These are phyloP conservation scores for Margarornis squamiger DNA, from an alignment of 2,797 vertebrate species.

Conservation along the genomic window DNA sequence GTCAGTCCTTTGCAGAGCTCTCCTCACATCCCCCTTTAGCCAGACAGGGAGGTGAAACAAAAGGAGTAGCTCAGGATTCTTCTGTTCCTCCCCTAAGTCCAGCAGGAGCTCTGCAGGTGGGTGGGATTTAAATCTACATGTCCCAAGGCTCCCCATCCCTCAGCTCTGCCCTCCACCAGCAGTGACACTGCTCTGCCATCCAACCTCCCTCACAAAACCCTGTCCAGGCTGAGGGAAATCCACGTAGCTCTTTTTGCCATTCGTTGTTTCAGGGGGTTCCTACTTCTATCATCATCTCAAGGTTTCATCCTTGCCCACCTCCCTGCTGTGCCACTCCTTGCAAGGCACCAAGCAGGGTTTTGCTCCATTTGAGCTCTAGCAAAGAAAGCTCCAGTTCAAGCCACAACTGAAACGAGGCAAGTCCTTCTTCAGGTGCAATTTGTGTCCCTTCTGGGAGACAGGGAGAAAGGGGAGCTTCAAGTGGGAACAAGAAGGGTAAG, in stretches of 20 bases:
- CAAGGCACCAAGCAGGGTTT: not conserved
- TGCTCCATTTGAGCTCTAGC: not conserved
- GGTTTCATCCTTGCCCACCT: not conserved
- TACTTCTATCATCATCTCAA: not conserved
- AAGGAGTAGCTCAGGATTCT: not conserved
- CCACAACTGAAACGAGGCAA: accelerated
- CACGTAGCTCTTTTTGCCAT: not conserved
- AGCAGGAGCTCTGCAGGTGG: not conserved
- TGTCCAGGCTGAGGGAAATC: not conserved
- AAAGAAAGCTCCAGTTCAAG: not conserved
- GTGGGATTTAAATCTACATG: accelerated
- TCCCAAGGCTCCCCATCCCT: not conserved
- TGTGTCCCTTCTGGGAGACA: not conserved
- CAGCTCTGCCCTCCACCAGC: not conserved
- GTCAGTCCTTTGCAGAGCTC: not conserved
- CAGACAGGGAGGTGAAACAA: not conserved
- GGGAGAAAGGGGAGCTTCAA: not conserved
- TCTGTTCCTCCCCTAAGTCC: not conserved
- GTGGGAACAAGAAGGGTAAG: not conserved
- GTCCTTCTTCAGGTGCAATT: not conserved
- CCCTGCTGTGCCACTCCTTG: not conserved
- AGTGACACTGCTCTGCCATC: not conserved
- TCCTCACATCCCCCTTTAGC: not conserved
- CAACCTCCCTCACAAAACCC: not conserved
- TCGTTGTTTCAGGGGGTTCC: not conserved